Percentiles rank a stretch among this genome's conserved stretches.
Conservation (phyloP, 1,140 invertebrate species). For the Cataglyphis hispanica region DNA sequence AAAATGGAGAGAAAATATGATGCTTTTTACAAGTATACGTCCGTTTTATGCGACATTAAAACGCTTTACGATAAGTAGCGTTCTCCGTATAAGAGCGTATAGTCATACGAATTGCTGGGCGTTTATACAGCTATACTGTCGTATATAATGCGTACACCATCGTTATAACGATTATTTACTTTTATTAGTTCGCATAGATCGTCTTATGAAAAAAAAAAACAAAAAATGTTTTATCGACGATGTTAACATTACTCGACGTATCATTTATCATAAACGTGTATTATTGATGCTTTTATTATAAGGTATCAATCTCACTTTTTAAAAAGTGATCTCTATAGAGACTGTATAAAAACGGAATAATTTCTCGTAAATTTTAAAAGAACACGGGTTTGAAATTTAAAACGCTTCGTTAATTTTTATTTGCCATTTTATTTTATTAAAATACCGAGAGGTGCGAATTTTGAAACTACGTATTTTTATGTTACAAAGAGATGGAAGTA, state of each 20-base stretch:
- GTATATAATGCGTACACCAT: neutral
- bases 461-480: neutral
- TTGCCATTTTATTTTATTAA: neutral
- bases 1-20: constrained; percentile 36
- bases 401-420: neutral
- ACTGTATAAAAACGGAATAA: constrained; percentile 5
- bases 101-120: constrained; percentile 43
- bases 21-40: constrained; percentile 34
- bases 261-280: constrained; percentile 28
- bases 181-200: constrained; percentile 47
- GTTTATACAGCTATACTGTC: constrained; percentile 41
- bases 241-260: constrained; percentile 13
- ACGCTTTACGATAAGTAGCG: constrained; percentile 67
- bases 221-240: neutral
- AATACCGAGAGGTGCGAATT: neutral
- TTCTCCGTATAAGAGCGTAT: constrained; percentile 46
- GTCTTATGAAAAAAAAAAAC: constrained; percentile 18
- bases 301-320: neutral
- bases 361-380: neutral
- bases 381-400: neutral
- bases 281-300: constrained; percentile 6
- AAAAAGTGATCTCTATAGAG: neutral
- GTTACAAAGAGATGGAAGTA: neutral
- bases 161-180: constrained; percentile 58
- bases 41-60: constrained; percentile 63